Evolutionary conservation across 2,888 invertebrate genomes (phyloP).

Genomic region (Lasioglossum leucozonium): DNA sequence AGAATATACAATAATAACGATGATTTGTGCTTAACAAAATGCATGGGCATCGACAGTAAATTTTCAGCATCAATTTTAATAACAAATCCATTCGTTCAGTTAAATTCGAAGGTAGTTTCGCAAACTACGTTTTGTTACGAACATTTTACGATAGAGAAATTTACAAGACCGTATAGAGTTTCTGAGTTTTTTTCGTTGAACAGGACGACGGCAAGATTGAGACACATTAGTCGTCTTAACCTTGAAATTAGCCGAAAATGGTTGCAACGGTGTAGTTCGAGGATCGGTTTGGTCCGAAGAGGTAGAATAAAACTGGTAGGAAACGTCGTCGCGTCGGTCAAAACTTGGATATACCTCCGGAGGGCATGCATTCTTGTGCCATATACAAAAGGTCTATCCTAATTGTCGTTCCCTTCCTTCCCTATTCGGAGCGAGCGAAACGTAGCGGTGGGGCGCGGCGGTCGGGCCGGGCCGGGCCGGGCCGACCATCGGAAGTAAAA

Average conservation of each 20-base stretch:
- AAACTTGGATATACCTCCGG: neutral
- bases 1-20: no score
- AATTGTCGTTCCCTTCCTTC: neutral
- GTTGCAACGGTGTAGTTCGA: neutral
- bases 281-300: neutral
- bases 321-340: neutral
- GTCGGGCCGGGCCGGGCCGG: neutral
- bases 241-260: neutral
- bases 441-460: neutral
- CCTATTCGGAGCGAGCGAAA: neutral
- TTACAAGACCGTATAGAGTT: no score
- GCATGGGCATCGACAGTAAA: no score
- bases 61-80: no score
- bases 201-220: no score
- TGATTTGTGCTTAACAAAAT: no score
- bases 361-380: neutral
- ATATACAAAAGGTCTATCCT: slow-evolving; percentile 10
- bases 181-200: no score
- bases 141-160: no score
- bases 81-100: no score
- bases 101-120: no score
- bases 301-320: slow-evolving; percentile 1
- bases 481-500: neutral
- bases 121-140: no score
- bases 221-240: neutral